These are phyloP conservation scores for Labeo calbasu DNA, from an alignment of 2,797 vertebrate species.

Conservation along the genomic window DNA sequence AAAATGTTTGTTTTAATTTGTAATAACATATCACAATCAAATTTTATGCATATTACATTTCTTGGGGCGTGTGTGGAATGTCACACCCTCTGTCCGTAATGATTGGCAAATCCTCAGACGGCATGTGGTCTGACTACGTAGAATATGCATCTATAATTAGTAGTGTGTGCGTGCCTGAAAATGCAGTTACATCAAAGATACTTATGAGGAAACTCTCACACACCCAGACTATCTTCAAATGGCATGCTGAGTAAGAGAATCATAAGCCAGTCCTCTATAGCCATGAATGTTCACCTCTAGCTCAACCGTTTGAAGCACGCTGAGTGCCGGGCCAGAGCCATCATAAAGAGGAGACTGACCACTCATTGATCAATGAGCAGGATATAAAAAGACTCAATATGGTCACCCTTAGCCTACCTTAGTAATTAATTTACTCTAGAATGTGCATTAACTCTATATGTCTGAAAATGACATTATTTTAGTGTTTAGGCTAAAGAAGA, in stretches of 20 bases:
- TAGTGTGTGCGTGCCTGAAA: not conserved
- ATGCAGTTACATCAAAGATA: conserved; percentile 5
- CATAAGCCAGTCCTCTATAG: not conserved
- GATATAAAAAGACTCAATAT: not conserved
- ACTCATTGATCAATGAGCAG: not conserved
- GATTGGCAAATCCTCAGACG: conserved; percentile 18
- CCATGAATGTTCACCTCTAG: not conserved
- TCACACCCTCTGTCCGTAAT: not conserved
- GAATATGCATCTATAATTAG: conserved; percentile 34
- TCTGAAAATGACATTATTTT: not conserved
- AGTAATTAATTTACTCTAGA: not conserved
- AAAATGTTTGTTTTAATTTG: not conserved
- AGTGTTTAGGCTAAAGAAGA: not conserved
- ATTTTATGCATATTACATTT: not conserved
- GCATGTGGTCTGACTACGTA: conserved; percentile 1
- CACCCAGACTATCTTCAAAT: not conserved
- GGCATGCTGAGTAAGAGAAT: not conserved
- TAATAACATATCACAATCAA: not conserved
- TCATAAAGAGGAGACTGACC: not conserved
- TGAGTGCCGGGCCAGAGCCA: not conserved
- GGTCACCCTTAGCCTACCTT: not conserved
- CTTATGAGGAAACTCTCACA: conserved; percentile 3
- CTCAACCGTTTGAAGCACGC: not conserved
- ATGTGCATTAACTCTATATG: not conserved
- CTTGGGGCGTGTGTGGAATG: conserved; percentile 11